Conservation (phyloP, 1,140 invertebrate species). For the Neodiprion virginianus region DNA sequence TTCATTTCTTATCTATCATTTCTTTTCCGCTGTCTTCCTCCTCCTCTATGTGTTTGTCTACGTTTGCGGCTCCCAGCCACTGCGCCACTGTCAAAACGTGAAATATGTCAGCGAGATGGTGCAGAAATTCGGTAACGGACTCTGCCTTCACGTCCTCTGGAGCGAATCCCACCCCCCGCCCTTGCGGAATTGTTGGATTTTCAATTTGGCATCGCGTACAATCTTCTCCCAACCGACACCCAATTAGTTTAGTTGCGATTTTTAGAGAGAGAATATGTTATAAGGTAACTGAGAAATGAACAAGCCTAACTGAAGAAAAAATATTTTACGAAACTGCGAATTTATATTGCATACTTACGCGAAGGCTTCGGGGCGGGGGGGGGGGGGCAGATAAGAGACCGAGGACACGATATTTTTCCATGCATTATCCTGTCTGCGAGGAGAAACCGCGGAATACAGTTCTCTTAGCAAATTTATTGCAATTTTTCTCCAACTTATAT, state of each 20-base stretch:
- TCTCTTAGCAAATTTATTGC: neutral
- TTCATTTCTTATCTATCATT: slow-evolving; percentile 5
- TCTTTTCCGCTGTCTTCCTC: neutral
- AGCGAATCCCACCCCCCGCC: no score
- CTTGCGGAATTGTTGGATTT: no score
- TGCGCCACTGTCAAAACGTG: neutral
- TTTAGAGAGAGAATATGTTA: no score
- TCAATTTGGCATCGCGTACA: no score
- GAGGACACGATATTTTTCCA: slow-evolving; percentile 1
- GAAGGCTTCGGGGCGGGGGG: neutral
- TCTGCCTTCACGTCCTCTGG: no score
- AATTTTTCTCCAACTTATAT: neutral
- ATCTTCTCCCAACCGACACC: no score
- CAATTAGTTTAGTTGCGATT: no score
- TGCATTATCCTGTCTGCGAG: neutral
- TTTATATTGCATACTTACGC: neutral
- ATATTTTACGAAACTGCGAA: neutral
- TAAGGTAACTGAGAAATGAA: no score
- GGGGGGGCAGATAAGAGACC: neutral
- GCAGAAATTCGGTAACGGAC: no score
- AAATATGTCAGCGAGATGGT: neutral
- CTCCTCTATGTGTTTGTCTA: no score
- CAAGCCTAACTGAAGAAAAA: no score
- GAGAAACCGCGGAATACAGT: neutral
- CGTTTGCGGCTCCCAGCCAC: no score